Evolutionary conservation across 2,888 invertebrate species (phyloP).

Genomic region (Lampropteryx suffumata): DNA sequence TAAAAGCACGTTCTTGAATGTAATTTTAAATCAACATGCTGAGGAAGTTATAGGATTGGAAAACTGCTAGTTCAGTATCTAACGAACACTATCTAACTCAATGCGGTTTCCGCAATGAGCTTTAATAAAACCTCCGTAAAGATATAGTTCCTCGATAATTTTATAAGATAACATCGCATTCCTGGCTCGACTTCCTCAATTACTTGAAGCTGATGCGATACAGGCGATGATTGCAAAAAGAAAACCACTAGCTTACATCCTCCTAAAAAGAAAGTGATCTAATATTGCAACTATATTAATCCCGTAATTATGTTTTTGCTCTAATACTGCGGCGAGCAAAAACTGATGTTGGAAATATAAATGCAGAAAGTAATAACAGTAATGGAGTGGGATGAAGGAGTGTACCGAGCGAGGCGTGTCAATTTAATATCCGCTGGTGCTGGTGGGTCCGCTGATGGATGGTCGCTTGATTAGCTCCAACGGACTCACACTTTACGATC

Average conservation of each 20-base stretch:
- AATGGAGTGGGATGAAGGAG: slow-evolving; percentile 62
- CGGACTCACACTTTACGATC: slow-evolving; percentile 52
- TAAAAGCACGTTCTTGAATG: not conserved
- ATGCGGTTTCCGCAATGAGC: slow-evolving; percentile 16
- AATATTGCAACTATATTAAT: slow-evolving; percentile 27
- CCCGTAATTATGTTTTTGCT: slow-evolving; percentile 35
- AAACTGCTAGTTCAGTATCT: slow-evolving; percentile 15
- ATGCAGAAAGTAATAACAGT: slow-evolving; percentile 51
- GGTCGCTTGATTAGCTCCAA: slow-evolving; percentile 65
- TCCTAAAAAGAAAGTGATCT: slow-evolving; percentile 20
- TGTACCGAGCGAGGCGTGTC: slow-evolving; percentile 69
- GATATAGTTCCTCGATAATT: slow-evolving; percentile 43
- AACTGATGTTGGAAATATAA: slow-evolving; percentile 40
- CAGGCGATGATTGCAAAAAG: slow-evolving; percentile 24
- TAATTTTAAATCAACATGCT: slow-evolving; percentile 1
- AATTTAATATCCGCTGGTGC: slow-evolving; percentile 75
- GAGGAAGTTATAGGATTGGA: slow-evolving; percentile 16
- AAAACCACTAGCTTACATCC: slow-evolving; percentile 20
- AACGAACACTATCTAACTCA: slow-evolving; percentile 17
- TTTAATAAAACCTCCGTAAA: slow-evolving; percentile 23
- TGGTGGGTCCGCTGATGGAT: slow-evolving; percentile 60
- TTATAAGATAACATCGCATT: slow-evolving; percentile 42
- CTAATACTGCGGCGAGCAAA: slow-evolving; percentile 34
- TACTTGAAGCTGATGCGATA: slow-evolving; percentile 31
- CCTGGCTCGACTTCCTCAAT: slow-evolving; percentile 46